A percentile compares a stretch with the other conserved stretches of the same genome.
These are phyloP conservation scores for Podarcis muralis DNA, from an alignment of 2,113 vertebrate species.

Conservation along the genomic window DNA sequence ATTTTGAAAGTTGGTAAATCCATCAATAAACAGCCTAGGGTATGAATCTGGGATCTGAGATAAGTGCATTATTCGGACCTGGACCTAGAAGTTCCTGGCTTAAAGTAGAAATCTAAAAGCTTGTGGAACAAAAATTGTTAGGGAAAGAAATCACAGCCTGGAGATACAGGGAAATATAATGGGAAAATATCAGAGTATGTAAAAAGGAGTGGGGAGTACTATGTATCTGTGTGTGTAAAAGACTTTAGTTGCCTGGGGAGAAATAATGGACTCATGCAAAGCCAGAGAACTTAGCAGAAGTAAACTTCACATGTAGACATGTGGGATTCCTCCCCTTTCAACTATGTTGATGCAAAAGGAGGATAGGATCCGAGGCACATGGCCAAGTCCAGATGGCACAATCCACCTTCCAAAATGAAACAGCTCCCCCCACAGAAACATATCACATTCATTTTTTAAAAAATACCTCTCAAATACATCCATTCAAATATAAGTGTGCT, in stretches of 20 bases:
- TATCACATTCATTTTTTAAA: neutral
- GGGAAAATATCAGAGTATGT: slow-evolving; percentile 14
- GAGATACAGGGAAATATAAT: neutral
- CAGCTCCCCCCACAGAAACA: neutral
- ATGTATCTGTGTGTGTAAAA: neutral
- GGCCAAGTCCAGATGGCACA: neutral
- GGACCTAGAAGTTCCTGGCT: neutral
- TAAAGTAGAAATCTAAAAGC: slow-evolving; percentile 1
- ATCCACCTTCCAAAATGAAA: no score
- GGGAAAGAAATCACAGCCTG: slow-evolving; percentile 29
- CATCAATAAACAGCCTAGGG: neutral
- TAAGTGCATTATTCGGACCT: neutral
- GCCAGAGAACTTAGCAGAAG: neutral
- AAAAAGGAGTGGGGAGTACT: neutral
- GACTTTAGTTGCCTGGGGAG: neutral
- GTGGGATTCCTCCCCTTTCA: rapidly evolving
- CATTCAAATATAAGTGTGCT: neutral
- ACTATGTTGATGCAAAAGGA: neutral
- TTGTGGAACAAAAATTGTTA: slow-evolving; percentile 7
- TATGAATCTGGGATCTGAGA: slow-evolving; percentile 30
- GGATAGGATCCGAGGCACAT: no score
- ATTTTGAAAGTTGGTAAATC: slow-evolving; percentile 22
- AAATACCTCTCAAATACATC: no score
- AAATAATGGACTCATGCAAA: neutral
- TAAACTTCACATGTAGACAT: neutral